A percentile compares a stretch with the other conserved stretches of the same genome.
Evolutionary conservation across 2,888 invertebrate genomes (phyloP).

Genomic region (Chouioia cunea): DNA sequence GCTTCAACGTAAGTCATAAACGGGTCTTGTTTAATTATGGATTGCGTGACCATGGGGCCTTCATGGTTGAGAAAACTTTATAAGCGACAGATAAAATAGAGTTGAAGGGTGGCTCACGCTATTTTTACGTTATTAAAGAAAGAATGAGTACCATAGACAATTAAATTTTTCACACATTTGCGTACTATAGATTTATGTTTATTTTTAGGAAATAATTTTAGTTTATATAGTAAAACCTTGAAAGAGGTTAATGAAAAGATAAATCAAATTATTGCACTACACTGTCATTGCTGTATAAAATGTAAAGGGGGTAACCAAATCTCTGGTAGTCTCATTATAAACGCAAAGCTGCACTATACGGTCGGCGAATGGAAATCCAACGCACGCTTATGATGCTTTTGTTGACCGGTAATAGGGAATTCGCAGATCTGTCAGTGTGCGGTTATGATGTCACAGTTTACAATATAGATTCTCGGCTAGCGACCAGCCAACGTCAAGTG

Average conservation of each 20-base stretch:
- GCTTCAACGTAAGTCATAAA: neutral
- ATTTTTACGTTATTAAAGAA: slow-evolving; percentile 12
- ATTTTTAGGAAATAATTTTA: too few species aligned
- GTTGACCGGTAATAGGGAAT: slow-evolving; percentile 22
- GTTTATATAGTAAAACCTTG: too few species aligned
- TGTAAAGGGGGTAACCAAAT: too few species aligned
- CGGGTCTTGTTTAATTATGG: slow-evolving; percentile 26
- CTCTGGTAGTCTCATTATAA: too few species aligned
- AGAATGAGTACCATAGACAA: neutral
- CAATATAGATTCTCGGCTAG: slow-evolving; percentile 8
- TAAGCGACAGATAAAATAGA: too few species aligned
- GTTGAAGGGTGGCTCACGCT: too few species aligned
- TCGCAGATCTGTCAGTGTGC: slow-evolving; percentile 16
- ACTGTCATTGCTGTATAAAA: too few species aligned
- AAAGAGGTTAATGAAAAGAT: neutral
- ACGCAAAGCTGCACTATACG: neutral
- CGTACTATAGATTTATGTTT: too few species aligned
- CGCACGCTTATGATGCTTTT: slow-evolving; percentile 18
- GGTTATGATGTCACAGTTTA: slow-evolving; percentile 29
- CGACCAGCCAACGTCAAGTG: slow-evolving; percentile 7
- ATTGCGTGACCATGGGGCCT: slow-evolving; percentile 18
- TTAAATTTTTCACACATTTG: neutral
- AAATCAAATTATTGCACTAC: too few species aligned
- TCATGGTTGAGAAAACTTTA: neutral
- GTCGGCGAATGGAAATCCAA: slow-evolving; percentile 1